Base-by-base conservation (phyloP, 2,113 vertebrate species). In the Pygoscelis adeliae region DNA sequence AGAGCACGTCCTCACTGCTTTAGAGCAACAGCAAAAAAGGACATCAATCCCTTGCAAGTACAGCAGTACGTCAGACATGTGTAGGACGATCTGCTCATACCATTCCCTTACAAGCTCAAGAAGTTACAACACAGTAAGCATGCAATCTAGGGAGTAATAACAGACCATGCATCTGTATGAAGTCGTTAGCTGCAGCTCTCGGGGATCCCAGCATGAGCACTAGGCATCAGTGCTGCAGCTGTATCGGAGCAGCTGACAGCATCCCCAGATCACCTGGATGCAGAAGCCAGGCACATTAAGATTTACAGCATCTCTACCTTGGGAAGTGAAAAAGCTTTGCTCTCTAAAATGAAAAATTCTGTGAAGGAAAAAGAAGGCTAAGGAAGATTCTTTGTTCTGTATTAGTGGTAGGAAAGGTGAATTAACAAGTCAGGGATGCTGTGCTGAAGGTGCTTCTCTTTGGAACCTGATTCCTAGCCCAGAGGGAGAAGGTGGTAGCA, bases 141-240 rank as follows among this genome's bases (percentile, higher is more conserved):
- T 1, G 8, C 15, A 29, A 36, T n/a, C 13, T 9, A 27, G 81
- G 50, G 47, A 88, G n/a, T 8, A 71, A 23, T 29, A 66, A 52
- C 1, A 8, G 36, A 55, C 13, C 15, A 20, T 5, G 2, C 9
- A 14, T 26, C 44, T 1, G 4, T 18, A 32, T 1, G 7, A 59
- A 29, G 36, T 42, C 9, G 0, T n/a, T 9, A 20, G 32, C 79
- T 32, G 79, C 38, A 12, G 53, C 50, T 44, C 52, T 52, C 15
- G 1, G 16, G 40, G 80, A 40, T 65, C 42, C 67, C 62, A 77
- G 77, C 69, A 66, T 4, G 14, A 69, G 20, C 30, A 40, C 15
- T 8, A 53, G 14, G 80, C 18, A 55, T 18, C 47, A 22, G 13
- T 1, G 21, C 83, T 50, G 23, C n/a, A 50, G 38, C 58, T 71